Evolutionary conservation across 2,888 invertebrate genomes (phyloP).

Genomic region (Sisyra nigra): DNA sequence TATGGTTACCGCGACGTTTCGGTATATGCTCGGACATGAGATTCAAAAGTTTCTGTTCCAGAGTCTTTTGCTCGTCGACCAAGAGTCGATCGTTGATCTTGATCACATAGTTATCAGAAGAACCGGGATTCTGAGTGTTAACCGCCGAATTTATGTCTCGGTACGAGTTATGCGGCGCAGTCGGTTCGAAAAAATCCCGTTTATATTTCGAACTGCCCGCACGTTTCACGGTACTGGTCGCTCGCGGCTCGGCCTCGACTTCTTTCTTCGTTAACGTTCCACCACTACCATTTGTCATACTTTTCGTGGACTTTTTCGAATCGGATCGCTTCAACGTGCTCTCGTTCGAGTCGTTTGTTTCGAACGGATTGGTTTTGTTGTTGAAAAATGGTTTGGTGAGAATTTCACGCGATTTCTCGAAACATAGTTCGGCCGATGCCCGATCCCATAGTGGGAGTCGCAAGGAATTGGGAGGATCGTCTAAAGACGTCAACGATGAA

Average conservation of each 20-base stretch:
- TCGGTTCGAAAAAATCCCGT: constrained; percentile 3
- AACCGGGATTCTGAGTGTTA: background rate
- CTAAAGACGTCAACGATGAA: constrained; percentile 33
- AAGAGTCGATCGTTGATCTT: constrained; percentile 7
- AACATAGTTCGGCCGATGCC: constrained; percentile 56
- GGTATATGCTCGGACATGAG: constrained; percentile 17
- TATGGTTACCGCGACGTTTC: constrained; percentile 5
- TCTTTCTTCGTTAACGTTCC: background rate
- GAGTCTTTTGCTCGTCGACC: constrained; percentile 12
- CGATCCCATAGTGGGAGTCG: constrained; percentile 53
- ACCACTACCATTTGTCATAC: background rate
- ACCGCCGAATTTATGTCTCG: constrained; percentile 18
- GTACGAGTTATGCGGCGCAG: constrained; percentile 23
- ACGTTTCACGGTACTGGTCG: background rate
- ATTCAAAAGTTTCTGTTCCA: constrained; percentile 20
- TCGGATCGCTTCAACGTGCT: constrained; percentile 6
- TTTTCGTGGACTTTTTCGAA: background rate
- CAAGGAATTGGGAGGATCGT: constrained; percentile 27
- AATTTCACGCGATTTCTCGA: constrained; percentile 53
- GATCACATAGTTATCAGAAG: background rate
- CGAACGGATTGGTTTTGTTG: constrained; percentile 3
- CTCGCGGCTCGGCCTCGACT: background rate
- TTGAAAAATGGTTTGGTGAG: constrained; percentile 36
- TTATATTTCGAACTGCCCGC: background rate
- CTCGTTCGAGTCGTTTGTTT: constrained; percentile 5